Base-by-base conservation (phyloP, 2,797 vertebrate species). In the Carcharodon carcharias region DNA sequence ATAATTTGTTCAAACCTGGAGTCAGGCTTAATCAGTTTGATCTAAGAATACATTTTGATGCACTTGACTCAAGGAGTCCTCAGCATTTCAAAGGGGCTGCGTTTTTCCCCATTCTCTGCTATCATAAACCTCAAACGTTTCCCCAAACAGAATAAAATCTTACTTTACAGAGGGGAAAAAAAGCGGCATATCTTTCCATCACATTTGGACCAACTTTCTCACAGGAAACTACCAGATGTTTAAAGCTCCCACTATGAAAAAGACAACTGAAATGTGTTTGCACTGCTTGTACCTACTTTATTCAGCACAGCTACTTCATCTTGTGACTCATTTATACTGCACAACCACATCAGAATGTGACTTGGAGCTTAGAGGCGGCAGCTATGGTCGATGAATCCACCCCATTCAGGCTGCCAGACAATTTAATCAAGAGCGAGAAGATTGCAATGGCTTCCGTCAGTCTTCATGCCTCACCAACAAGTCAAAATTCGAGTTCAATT, bases 251-350 rank as follows among this genome's bases (percentile, higher is more conserved):
- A 77, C 69, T 56, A 77, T 58, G 45, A 77, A 35, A 54, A 18
- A 71, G n/a, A 35, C 1, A 61, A 63, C 28, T 61, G 54, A 45
- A 95, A 8, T 77, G 28, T 73, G 88, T 16, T 61, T 92, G 58
- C 89, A 58, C 31, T 35, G 65, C 26, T 77, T 73, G 28, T 35
- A 56, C 50, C 69, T 35, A 56, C 45, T 73, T 73, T 21, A 67
- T 63, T 45, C 63, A 67, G n/a, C 40, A n/a, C n/a, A 65, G 40
- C 56, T 9, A 45, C 61, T 63, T 85, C 82, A 92, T 92, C 89
- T 65, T 45, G n/a, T 67, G n/a, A 93, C n/a, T 93, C 91, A 93
- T 65, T 93, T 93, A 65, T 93, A 35, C n/a, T 93, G 61, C n/a
- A 65, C 21, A 23, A 18, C 82, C 82, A 85, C 65, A 45, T 45